phyloP scores from a whole-genome alignment of 2,113 vertebrate species.

The Chunga burmeisteri region DNA sequence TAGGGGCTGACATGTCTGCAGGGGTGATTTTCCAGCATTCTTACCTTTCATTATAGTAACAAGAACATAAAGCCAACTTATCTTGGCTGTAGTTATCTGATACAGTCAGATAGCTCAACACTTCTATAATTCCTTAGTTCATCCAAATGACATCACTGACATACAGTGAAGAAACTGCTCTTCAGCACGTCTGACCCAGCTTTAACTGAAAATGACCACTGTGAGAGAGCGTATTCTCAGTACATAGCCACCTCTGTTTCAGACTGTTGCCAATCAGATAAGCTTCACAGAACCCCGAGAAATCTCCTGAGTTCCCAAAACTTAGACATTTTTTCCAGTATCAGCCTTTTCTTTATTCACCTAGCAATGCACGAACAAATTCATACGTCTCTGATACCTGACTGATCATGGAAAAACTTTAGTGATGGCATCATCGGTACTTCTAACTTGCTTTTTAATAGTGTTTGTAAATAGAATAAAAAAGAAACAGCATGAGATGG shows the following conservation, averaged over 20 bases:
- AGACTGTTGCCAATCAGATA: neutral
- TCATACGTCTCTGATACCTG: fast-evolving
- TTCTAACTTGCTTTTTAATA: too few relatives aligned
- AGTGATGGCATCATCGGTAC: fast-evolving
- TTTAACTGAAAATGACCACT: neutral
- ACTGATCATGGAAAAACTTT: neutral
- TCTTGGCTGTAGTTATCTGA: slow-evolving; percentile 40
- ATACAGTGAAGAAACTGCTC: neutral
- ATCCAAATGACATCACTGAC: slow-evolving; percentile 41
- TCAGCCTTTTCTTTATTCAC: neutral
- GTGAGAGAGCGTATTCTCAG: neutral
- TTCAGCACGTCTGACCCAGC: neutral
- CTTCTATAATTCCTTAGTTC: neutral
- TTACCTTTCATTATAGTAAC: slow-evolving; percentile 27
- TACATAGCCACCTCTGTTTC: neutral
- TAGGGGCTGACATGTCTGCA: neutral
- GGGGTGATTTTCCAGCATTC: slow-evolving; percentile 46
- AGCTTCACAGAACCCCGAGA: neutral
- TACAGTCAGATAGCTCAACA: slow-evolving; percentile 18
- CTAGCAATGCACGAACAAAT: neutral
- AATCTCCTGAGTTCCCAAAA: neutral
- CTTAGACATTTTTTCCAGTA: neutral
- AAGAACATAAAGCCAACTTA: slow-evolving; percentile 13
- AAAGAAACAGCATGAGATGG: neutral
- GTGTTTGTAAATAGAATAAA: neutral